These are phyloP conservation scores for Lepas anatifera DNA, from an alignment of 2,888 invertebrate genomes.

Conservation along the genomic window DNA sequence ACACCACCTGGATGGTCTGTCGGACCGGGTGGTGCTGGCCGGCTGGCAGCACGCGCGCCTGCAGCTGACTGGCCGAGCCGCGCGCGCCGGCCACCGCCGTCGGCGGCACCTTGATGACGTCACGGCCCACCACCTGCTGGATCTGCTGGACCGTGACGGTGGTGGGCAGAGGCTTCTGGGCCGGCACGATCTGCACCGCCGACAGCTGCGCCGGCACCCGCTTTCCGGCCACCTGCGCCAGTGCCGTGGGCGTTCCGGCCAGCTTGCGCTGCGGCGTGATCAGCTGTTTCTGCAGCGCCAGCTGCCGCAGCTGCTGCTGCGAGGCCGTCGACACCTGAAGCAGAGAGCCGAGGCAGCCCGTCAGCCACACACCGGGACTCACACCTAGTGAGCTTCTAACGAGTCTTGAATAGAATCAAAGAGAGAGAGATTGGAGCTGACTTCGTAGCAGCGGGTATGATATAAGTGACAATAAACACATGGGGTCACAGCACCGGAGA, in stretches of 20 bases:
- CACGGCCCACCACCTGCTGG: conserved; percentile 56
- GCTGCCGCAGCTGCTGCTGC: conserved; percentile 50
- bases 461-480: too few relatives aligned
- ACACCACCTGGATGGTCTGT: conserved; percentile 20
- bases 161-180: conserved; percentile 45
- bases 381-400: too few relatives aligned
- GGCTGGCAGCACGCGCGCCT: conserved; percentile 26
- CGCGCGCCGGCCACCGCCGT: conserved; percentile 25
- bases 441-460: too few relatives aligned
- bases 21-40: conserved; percentile 27
- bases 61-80: conserved; percentile 32
- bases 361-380: too few relatives aligned
- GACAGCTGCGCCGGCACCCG: conserved; percentile 21
- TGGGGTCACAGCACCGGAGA: too few relatives aligned
- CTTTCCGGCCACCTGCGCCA: conserved; percentile 15
- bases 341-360: conserved; percentile 14
- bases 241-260: conserved; percentile 32
- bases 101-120: conserved; percentile 38
- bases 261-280: conserved; percentile 20
- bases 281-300: conserved; percentile 45
- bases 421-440: too few relatives aligned
- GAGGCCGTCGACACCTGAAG: conserved; percentile 38
- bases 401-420: too few relatives aligned
- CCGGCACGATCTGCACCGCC: conserved; percentile 48
- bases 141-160: conserved; percentile 60